phyloP scores from a whole-genome alignment of 2,797 vertebrate genomes.

The Halcyon badia region DNA sequence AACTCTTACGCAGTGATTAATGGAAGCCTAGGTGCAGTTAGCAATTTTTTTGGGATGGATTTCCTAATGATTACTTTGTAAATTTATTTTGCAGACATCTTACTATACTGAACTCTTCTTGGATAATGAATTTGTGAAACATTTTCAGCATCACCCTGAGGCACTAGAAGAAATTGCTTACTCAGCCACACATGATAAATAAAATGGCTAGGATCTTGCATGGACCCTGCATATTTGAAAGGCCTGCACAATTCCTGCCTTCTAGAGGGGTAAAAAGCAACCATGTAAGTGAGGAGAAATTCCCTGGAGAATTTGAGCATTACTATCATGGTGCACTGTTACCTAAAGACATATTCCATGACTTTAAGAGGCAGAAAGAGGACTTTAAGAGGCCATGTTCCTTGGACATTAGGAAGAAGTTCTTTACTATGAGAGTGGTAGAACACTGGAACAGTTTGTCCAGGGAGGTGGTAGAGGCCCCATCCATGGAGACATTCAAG shows the following conservation, averaged over 20 bases:
- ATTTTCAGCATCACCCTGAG: neutral
- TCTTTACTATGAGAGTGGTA: too few species aligned
- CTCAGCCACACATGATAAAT: neutral
- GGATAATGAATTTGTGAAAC: neutral
- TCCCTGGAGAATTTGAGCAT: neutral
- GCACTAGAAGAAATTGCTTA: neutral
- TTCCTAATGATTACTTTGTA: neutral
- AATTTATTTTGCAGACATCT: constrained; percentile 25
- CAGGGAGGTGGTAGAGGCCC: too few species aligned
- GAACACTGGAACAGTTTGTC: too few species aligned
- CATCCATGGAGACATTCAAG: too few species aligned
- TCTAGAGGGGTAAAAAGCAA: neutral
- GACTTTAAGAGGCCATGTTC: neutral
- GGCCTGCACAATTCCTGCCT: neutral
- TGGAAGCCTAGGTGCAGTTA: neutral
- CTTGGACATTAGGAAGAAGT: too few species aligned
- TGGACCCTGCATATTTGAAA: neutral
- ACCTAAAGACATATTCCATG: too few species aligned
- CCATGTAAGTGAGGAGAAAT: neutral
- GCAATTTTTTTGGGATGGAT: neutral
- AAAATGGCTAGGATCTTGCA: neutral
- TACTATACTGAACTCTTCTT: neutral
- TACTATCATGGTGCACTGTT: neutral
- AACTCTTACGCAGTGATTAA: neutral
- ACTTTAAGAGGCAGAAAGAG: too few species aligned